A percentile compares a stretch with the other conserved stretches of the same genome.
phyloP scores from a whole-genome alignment of 2,888 invertebrate species.

The Ormyrus nitidulus region DNA sequence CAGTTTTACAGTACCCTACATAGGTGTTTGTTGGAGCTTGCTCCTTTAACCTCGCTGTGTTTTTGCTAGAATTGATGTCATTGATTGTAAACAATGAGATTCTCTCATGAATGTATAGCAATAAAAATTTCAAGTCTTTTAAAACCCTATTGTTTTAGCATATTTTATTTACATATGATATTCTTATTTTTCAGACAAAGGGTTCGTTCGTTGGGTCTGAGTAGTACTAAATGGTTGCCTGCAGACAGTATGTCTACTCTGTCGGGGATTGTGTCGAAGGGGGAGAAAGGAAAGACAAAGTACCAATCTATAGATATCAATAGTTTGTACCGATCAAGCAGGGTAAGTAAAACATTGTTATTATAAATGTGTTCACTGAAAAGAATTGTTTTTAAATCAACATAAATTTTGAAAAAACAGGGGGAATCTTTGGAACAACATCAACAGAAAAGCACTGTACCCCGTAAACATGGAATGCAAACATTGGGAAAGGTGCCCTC shows the following conservation, averaged over 20 bases:
- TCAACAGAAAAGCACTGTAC: constrained; percentile 91
- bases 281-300: constrained; percentile 95
- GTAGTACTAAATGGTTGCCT: constrained; percentile 92
- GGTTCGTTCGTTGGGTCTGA: constrained; percentile 88
- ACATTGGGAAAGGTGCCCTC: constrained; percentile 99
- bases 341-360: constrained; percentile 78
- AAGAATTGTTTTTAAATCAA: neutral
- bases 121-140: neutral
- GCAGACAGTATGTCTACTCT: constrained; percentile 97
- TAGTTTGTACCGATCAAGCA: constrained; percentile 93
- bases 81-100: neutral
- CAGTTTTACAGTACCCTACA: too few relatives aligned
- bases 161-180: neutral
- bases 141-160: neutral
- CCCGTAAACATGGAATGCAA: constrained; percentile 99
- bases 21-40: too few relatives aligned
- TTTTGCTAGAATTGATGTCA: neutral
- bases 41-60: too few relatives aligned
- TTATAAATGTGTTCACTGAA: neutral
- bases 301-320: constrained; percentile 98
- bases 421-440: constrained; percentile 92
- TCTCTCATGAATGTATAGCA: neutral
- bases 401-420: constrained; percentile 74
- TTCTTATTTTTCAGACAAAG: constrained; percentile 76
- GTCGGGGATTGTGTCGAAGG: constrained; percentile 91